Base-by-base conservation (phyloP, 2,113 vertebrate genomes). In the Hydrochoerus hydrochaeris region DNA sequence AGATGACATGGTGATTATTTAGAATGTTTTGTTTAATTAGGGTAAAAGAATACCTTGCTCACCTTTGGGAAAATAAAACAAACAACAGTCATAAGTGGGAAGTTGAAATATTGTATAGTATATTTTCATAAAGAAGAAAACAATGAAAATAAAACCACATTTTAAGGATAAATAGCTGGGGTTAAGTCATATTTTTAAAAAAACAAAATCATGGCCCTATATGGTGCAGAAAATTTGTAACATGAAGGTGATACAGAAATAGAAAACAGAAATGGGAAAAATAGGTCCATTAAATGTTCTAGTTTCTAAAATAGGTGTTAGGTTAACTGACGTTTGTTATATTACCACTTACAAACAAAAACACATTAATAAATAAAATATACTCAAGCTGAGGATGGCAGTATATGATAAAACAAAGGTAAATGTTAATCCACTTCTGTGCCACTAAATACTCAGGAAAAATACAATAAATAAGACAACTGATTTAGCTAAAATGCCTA, bases 81-180 rank as follows among this genome's bases (percentile, higher is more conserved):
- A 58, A 19, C 41, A 85, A 71, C 26, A 3, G 16, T 75, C 38
- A 24, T 26, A 38, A 77, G 2, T 62, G 32, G 12, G 41, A 97
- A 84, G 22, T 58, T 75, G 89, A 69, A 94, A 87, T 82, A n/a
- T 1, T 91, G 4, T 7, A 44, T 54, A 52, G 60, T 38, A 38
- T 58, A 88, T 62, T 95, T 89, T 71, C 71, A 82, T 71, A 84
- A 89, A 93, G 35, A 63, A n/a, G 30, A 46, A 78, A 96, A 91
- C 35, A 77, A 62, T 41, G 35, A 38, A 71, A 96, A 93, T 35
- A 65, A 92, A 92, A 26, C 69, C 24, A 46, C 46, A 35, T 92
- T 49, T 65, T 87, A 80, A 82, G 52, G n/a, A 60, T 60, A 92
- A 49, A 65, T 91, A 83, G 17, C 28, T 57, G 75, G 63, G 19